Conservation (phyloP, 2,797 vertebrate genomes). For the Xenentodon cancila region DNA sequence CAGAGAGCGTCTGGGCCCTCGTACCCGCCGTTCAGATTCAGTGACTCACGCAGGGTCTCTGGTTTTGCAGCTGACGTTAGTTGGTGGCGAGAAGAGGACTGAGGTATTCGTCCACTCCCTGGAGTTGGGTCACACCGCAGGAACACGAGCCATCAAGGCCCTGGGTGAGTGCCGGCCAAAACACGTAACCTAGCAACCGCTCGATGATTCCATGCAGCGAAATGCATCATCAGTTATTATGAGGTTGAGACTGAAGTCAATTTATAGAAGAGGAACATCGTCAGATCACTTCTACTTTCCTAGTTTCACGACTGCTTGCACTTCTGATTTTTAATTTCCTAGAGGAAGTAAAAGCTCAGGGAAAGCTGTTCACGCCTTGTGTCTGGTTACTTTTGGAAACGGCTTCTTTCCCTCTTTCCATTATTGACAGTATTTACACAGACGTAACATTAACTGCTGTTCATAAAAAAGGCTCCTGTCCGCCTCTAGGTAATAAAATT, state of each 20-base stretch:
- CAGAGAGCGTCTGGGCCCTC: too few relatives aligned
- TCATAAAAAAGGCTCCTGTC: too few relatives aligned
- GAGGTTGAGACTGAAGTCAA: conserved; percentile 19
- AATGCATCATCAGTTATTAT: conserved; percentile 39
- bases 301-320: conserved; percentile 42
- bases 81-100: conserved; percentile 87
- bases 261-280: conserved; percentile 45
- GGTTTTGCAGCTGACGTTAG: conserved; percentile 87
- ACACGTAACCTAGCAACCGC: conserved; percentile 20
- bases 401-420: neutral
- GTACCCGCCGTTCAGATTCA: too few relatives aligned
- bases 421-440: neutral
- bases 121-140: conserved; percentile 93
- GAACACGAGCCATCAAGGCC: conserved; percentile 93
- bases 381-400: conserved; percentile 6
- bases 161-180: conserved; percentile 83
- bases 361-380: conserved; percentile 1
- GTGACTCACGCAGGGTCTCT: neutral
- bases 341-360: conserved; percentile 21
- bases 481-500: too few relatives aligned
- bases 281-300: conserved; percentile 53
- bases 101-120: conserved; percentile 97
- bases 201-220: conserved; percentile 13
- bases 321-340: conserved; percentile 54
- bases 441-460: too few relatives aligned